Percentiles rank a stretch among this genome's conserved stretches.
These are phyloP conservation scores for Gisinianus flammeolus DNA, from an alignment of 2,888 invertebrate species.

Conservation along the genomic window DNA sequence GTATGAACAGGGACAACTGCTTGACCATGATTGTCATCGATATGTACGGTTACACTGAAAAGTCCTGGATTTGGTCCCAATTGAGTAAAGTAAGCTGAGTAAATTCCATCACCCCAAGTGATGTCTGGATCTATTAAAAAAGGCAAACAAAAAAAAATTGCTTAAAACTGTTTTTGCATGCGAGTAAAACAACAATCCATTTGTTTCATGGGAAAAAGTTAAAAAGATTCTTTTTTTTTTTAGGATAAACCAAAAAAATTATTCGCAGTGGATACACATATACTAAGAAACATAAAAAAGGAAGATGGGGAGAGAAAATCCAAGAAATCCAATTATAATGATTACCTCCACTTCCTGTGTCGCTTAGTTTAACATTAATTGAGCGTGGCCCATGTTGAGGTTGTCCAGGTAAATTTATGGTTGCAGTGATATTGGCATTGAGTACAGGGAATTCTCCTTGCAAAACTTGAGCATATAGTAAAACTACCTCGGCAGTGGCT, in stretches of 20 bases:
- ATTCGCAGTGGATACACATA: too few relatives aligned
- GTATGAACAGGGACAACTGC: conserved; percentile 58
- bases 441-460: conserved; percentile 59
- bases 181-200: background rate
- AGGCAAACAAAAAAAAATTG: background rate
- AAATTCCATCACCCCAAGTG: conserved; percentile 62
- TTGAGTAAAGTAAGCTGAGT: conserved; percentile 62
- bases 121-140: conserved; percentile 61
- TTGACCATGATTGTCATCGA: conserved; percentile 59
- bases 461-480: conserved; percentile 59
- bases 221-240: background rate
- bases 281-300: background rate
- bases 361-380: conserved; percentile 53
- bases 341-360: conserved; percentile 58
- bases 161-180: background rate
- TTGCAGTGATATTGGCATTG: conserved; percentile 59
- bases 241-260: too few relatives aligned
- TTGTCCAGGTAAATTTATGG: conserved; percentile 56
- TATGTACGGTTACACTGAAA: conserved; percentile 61
- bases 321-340: conserved; percentile 28
- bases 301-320: conserved; percentile 10
- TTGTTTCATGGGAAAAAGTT: conserved; percentile 19
- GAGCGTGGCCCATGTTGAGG: conserved; percentile 54
- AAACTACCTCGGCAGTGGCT: conserved; percentile 48
- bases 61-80: conserved; percentile 59